Base-by-base conservation (phyloP, 1,140 invertebrate genomes). In the Megalopta genalis region DNA sequence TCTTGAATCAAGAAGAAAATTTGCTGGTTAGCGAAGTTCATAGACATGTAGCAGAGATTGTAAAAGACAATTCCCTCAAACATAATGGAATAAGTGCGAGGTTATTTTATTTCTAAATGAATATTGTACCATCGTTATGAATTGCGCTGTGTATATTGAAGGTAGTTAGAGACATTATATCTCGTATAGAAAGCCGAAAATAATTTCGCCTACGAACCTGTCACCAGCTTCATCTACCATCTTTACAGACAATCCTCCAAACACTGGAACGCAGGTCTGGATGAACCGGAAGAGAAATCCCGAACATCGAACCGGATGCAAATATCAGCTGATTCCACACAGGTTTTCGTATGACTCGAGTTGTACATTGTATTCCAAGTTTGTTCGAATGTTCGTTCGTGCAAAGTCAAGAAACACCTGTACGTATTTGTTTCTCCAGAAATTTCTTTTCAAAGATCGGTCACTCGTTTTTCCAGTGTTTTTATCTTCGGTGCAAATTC, bases 211-310 rank as follows among this genome's bases (percentile, higher is more conserved):
- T 86, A 92, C 91, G 76, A 91, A 93, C 92, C 92, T 93, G 90
- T 93, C 91, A 92, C 83, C 87, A 86, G 87, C 89, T 91, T 93
- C 91, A 91, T 93, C 91, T 91, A 92, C 90, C 92, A 93, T 92
- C 86, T 93, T 93, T 92, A 89, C 87, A 87, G 87, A 88, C 84
- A 86, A 77, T 81, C 79, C 84, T 75, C 78, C 82, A 71, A 83
- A 80, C 70, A 79, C 77, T 88, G 90, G 85, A 91, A 90, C 87
- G 84, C 72, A 81, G 82, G 85, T 77, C 83, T 78, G 64, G 66
- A 59, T 74, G 83, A 87, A 89, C 87, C 87, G 88, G 88, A 88
- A 85, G 80, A 81, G 84, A 74, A 81, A 77, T 72, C 68, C 67
- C 32, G 75, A 75, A 82, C 60, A 73, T 57, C 60, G 84, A 83